Base-by-base conservation (phyloP, 2,797 vertebrate genomes). In the Malurus splendens region DNA sequence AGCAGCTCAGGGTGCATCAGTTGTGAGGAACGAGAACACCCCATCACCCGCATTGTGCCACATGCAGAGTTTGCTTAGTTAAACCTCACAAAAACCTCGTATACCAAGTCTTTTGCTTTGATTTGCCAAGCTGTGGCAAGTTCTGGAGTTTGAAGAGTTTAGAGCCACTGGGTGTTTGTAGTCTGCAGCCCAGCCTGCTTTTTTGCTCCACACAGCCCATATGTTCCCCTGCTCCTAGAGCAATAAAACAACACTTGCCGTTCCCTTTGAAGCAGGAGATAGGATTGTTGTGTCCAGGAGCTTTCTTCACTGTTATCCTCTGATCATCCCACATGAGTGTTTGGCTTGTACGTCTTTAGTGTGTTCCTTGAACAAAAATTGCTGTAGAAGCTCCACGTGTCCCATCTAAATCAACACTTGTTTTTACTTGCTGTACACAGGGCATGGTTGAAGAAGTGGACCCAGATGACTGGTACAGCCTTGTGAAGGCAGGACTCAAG, bases 401-500 rank as follows among this genome's bases (percentile, higher is more conserved):
- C 68, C n/a, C 44, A 32, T 45, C 25, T 42, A 66, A 91, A 60
- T 12, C 18, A 91, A 39, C 13, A 12, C 8, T 45, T 81, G 30
- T 14, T 85, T 92, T 82, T 56, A 3, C 38, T 87, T 85, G 22
- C 30, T 87, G 18, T 33, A 2, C 18, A 5, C 95, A 99, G 99
- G 76, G 42, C 12, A 87, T 92, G 9, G 68, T 97, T 84, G 95
- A 94, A 44, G 96, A 98, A 60, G 86, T 99, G 79, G 85, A 95
- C 47, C 96, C 98, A 28, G 94, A 94, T 28, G 98, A 98, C 10
- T 99, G 99, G 99, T 98, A 98, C 95, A 95, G 62, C 90, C 97
- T 99, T 89, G 97, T 99, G 89, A 99, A 98, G 95, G 94, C 85
- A 0, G 99, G 99, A 79, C 97, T 99, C n/a, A 99, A 98, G 99